Base-by-base conservation (phyloP, 2,888 invertebrate species). In the Tortricodes alternella region DNA sequence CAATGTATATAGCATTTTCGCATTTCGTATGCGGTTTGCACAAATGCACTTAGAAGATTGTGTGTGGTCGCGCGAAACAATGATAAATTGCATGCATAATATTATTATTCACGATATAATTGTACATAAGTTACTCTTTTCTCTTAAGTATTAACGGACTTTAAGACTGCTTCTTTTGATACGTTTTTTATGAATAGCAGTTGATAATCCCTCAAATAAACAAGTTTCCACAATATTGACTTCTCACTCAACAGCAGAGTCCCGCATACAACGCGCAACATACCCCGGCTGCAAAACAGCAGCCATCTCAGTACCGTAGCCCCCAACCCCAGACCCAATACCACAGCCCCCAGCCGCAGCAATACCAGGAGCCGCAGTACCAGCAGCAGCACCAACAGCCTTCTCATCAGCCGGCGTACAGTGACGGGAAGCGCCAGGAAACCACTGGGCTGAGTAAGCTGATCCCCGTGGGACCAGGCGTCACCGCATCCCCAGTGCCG, bases 261-360 rank as follows among this genome's bases (percentile, higher is more conserved):
- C 86, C 89, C 68, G 91, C 91, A 68, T 78, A 73, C 85, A 82
- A 83, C 85, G 85, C 88, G 84, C 81, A 87, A 84, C 81, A 89
- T 73, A 77, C 89, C 70, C 74, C 83, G 73, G 64, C 84, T 69
- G 67, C 72, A 74, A 74, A 76, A 66, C 62, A 60, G 46, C 61
- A 62, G 34, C 61, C 59, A 21, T 21, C 58, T 11, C 51, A 60
- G 21, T 53, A 49, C 29, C 58, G 58, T 24, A 41, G 41, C 24
- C 29, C 27, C 15, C 59, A 59, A 13, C 38, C 53, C 21, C 59
- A 55, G 6, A 48, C 63, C 9, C 66, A 66, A 32, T 51, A 61
- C 23, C 63, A 67, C 15, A 58, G 59, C 27, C 43, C 38, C 7
- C 35, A 58, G 34, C n/a, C n/a, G n/a, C 50, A 63, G 13, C 64